Evolutionary conservation across 1,140 invertebrate genomes (phyloP).

Genomic region (Pissodes strobi): DNA sequence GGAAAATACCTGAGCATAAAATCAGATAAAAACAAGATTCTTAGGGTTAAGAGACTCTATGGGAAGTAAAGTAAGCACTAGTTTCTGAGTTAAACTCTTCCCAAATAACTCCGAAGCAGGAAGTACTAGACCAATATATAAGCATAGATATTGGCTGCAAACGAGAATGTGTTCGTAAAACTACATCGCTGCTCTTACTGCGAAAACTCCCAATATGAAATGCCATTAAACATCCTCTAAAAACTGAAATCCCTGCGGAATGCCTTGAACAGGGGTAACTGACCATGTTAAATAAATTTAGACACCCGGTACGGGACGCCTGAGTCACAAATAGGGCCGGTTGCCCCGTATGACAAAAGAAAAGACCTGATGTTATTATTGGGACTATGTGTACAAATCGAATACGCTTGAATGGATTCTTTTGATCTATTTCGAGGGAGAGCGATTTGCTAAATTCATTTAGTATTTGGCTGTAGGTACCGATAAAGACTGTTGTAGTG

Average conservation of each 20-base stretch:
- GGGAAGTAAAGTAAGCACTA: neutral
- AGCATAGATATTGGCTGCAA: no score
- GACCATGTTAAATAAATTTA: slow-evolving; percentile 35
- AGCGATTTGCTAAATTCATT: no score
- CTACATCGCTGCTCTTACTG: no score
- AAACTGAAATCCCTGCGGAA: slow-evolving; percentile 11
- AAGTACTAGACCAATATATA: no score
- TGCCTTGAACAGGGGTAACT: slow-evolving; percentile 26
- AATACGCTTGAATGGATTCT: neutral
- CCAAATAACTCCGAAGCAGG: no score
- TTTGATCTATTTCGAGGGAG: no score
- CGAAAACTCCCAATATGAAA: slow-evolving; percentile 19
- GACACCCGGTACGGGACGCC: slow-evolving; percentile 5
- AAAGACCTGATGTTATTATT: slow-evolving; percentile 9
- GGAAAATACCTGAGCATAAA: no score
- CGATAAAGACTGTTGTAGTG: no score
- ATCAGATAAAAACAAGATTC: no score
- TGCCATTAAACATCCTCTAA: slow-evolving; percentile 16
- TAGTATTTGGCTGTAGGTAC: no score
- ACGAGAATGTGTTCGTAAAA: no score
- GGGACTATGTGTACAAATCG: slow-evolving; percentile 11
- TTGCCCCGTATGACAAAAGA: slow-evolving; percentile 11
- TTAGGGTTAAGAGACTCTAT: no score
- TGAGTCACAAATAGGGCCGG: slow-evolving; percentile 22
- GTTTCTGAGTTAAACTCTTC: neutral